phyloP scores from a whole-genome alignment of 2,797 vertebrate species.

The Odontamblyopus lacepedii region DNA sequence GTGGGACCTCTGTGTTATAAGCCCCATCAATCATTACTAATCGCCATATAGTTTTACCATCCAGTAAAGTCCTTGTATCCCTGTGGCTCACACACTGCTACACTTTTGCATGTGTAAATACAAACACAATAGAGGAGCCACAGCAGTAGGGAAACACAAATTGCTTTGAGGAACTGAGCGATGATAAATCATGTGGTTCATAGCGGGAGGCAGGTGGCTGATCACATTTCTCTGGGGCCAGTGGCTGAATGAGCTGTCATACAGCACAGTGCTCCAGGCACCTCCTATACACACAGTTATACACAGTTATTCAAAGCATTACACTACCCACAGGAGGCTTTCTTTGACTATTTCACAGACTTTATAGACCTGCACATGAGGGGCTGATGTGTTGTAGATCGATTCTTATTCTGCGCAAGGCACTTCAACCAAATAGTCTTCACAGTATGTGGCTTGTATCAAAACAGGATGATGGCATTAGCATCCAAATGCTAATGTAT shows the following conservation, averaged over 20 bases:
- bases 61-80: neutral
- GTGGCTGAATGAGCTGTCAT: conserved; percentile 44
- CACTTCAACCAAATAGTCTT: neutral
- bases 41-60: neutral
- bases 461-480: neutral
- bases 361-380: neutral
- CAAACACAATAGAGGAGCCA: conserved; percentile 37
- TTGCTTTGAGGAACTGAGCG: conserved; percentile 32
- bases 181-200: conserved; percentile 57
- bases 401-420: neutral
- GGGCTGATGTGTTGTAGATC: neutral
- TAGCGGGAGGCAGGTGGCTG: conserved; percentile 39
- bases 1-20: neutral
- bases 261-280: conserved; percentile 5
- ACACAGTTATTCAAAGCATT: neutral
- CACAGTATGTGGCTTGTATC: neutral
- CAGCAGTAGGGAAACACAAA: conserved; percentile 38
- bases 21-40: neutral
- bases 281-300: neutral
- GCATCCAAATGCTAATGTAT: neutral
- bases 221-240: conserved; percentile 55
- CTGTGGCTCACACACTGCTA: neutral
- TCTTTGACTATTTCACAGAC: neutral
- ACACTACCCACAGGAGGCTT: conserved; percentile 6
- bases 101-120: neutral